These are phyloP conservation scores for Thelaira solivaga DNA, from an alignment of 2,888 invertebrate genomes.

Conservation along the genomic window DNA sequence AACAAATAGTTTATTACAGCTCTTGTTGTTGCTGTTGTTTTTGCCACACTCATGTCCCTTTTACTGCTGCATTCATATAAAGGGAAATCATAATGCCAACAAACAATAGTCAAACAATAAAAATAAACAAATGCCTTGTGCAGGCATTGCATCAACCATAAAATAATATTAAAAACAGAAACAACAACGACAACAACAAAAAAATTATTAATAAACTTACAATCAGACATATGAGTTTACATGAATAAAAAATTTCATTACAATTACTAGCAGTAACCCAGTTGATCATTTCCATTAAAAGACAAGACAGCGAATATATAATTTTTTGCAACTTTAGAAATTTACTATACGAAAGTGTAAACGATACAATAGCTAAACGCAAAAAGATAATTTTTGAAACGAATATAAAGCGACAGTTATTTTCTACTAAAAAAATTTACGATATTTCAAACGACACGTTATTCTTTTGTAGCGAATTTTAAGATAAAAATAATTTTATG, in stretches of 20 bases:
- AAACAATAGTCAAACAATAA: constrained; percentile 38
- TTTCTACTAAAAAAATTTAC: too few relatives aligned
- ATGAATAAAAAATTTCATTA: too few relatives aligned
- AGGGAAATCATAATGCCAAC: not conserved
- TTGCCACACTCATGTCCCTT: not conserved
- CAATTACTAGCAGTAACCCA: not conserved
- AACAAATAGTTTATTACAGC: constrained; percentile 1
- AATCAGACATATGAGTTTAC: not conserved
- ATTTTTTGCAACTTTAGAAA: not conserved
- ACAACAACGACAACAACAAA: too few relatives aligned
- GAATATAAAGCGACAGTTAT: too few relatives aligned
- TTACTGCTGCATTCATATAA: not conserved
- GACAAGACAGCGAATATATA: not conserved
- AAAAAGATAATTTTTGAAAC: too few relatives aligned
- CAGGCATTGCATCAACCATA: not conserved
- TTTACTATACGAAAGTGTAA: too few relatives aligned
- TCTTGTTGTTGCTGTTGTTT: not conserved
- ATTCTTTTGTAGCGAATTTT: too few relatives aligned
- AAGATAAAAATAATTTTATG: too few relatives aligned
- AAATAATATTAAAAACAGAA: too few relatives aligned
- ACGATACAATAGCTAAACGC: too few relatives aligned
- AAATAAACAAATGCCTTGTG: constrained; percentile 44
- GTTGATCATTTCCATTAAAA: not conserved
- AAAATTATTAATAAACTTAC: constrained; percentile 20
- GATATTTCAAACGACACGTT: too few relatives aligned